A percentile compares a stretch with the other conserved stretches of the same genome.
Conservation (phyloP, 2,113 vertebrate genomes). For the Dicerorhinus sumatrensis region DNA sequence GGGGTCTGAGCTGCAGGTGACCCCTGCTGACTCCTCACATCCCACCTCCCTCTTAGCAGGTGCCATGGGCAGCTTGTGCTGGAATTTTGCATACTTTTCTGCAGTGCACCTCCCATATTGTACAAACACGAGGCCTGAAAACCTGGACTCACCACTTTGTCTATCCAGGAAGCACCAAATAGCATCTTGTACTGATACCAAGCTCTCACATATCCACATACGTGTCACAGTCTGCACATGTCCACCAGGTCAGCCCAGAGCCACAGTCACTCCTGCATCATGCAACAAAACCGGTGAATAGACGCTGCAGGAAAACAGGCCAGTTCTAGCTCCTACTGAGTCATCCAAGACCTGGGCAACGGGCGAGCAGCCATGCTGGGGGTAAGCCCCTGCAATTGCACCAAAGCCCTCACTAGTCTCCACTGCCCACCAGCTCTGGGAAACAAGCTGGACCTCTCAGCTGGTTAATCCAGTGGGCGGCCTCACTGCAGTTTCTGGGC, state of each 20-base stretch:
- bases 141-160: not conserved
- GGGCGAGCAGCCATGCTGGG: too few species aligned
- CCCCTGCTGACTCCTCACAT: not conserved
- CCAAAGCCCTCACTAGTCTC: not conserved
- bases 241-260: not conserved
- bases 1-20: not conserved
- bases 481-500: not conserved
- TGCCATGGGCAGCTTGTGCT: too few species aligned
- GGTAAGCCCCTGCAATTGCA: not conserved
- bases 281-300: not conserved
- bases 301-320: not conserved
- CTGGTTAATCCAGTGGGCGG: not conserved
- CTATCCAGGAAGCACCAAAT: not conserved
- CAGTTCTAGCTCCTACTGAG: not conserved
- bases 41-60: not conserved
- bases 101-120: not conserved
- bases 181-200: too few species aligned
- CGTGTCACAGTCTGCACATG: not conserved
- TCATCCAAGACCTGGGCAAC: not conserved
- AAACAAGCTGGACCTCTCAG: not conserved
- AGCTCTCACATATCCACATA: not conserved
- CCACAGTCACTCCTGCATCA: not conserved
- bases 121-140: not conserved
- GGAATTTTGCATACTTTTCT: not conserved
- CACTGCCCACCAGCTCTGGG: fast-evolving